Percentiles rank a stretch among this genome's conserved stretches.
These are phyloP conservation scores for Rapana venosa DNA, from an alignment of 2,888 invertebrate genomes.

Conservation along the genomic window DNA sequence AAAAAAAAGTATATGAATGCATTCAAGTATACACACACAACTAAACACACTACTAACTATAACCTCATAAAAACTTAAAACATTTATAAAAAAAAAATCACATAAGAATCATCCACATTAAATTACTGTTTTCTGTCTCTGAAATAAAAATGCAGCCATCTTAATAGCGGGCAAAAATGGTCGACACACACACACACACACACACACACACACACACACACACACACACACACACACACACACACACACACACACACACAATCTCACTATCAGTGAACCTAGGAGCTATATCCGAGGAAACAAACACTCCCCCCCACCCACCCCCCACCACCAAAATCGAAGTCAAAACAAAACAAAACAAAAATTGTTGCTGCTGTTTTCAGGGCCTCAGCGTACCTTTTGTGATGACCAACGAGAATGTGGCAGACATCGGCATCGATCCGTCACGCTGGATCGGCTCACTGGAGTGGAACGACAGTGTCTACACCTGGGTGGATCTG, in stretches of 20 bases:
- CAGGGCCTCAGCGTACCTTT: slow-evolving; percentile 71
- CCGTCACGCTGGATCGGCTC: slow-evolving; percentile 65
- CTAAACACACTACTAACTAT: too few relatives aligned
- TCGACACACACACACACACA: neutral
- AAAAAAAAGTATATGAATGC: too few relatives aligned
- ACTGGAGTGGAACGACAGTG: slow-evolving; percentile 45
- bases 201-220: neutral
- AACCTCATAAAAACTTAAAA: too few relatives aligned
- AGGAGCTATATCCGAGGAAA: too few relatives aligned
- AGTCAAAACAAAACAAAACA: too few relatives aligned
- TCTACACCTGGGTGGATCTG: slow-evolving; percentile 61
- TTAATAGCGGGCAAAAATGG: too few relatives aligned
- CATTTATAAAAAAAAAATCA: too few relatives aligned
- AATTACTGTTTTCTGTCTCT: too few relatives aligned
- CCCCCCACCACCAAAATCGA: neutral
- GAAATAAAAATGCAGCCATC: too few relatives aligned
- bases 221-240: neutral
- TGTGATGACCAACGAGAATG: slow-evolving; percentile 65
- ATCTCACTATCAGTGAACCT: too few relatives aligned
- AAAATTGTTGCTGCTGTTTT: neutral
- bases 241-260: neutral
- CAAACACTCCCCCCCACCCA: neutral
- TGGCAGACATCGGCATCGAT: slow-evolving; percentile 56
- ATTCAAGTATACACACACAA: too few relatives aligned
- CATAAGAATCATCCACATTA: too few relatives aligned